These are phyloP conservation scores for Palythoa heliodiscus DNA, from an alignment of 92 coral and sea anemone species.

Conservation along the genomic window DNA sequence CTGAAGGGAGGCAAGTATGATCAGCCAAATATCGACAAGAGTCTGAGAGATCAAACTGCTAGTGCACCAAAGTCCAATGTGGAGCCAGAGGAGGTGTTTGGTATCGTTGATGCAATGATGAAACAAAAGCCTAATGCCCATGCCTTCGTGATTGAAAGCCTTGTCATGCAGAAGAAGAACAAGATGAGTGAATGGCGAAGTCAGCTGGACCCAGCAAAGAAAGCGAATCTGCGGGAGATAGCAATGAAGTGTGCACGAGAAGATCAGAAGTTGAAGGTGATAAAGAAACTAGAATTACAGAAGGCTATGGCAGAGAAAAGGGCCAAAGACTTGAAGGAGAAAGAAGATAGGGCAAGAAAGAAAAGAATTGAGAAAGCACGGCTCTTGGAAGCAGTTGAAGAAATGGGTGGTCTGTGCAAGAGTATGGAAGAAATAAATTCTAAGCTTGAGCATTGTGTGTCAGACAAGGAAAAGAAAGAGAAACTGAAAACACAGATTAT, in stretches of 20 bases:
- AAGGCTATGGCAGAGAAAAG: constrained; percentile 5
- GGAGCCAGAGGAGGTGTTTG: constrained; percentile 32
- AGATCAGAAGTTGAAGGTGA: constrained; percentile 3
- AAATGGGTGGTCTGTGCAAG: constrained; percentile 15
- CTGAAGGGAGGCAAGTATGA: constrained; percentile 9
- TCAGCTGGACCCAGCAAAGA: constrained; percentile 23
- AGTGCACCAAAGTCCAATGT: constrained; percentile 18
- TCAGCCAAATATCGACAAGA: neutral
- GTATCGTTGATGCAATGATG: constrained; percentile 27
- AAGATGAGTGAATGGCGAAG: constrained; percentile 10
- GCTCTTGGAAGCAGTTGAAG: constrained; percentile 11
- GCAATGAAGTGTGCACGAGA: neutral
- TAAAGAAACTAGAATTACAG: constrained; percentile 3
- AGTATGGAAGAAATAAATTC: neutral
- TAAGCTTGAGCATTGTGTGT: neutral
- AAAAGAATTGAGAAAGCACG: constrained; percentile 5
- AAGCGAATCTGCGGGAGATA: neutral
- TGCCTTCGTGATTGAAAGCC: constrained; percentile 16
- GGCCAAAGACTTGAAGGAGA: neutral
- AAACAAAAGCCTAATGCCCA: constrained; percentile 35
- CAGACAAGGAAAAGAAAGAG: constrained; percentile 2
- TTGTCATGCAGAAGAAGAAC: constrained; percentile 20
- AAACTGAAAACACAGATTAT: neutral
- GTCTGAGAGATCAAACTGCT: neutral
- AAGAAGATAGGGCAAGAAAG: neutral